phyloP scores from a whole-genome alignment of 2,797 vertebrate genomes.

The Lophius americanus region DNA sequence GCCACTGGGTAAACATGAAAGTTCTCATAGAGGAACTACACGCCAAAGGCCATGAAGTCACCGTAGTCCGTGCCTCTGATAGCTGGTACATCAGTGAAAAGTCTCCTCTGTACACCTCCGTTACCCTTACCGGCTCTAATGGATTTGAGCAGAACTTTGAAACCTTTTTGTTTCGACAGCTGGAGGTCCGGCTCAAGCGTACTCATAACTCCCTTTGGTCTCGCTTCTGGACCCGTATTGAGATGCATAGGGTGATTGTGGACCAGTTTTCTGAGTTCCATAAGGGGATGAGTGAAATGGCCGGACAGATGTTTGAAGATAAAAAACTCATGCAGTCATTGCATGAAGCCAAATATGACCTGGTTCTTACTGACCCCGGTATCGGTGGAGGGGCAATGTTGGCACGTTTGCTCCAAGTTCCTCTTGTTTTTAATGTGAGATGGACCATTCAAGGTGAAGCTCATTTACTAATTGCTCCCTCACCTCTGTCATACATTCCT shows the following conservation, averaged over 20 bases:
- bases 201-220: conserved; percentile 35
- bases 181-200: conserved; percentile 41
- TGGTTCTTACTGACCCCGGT: conserved; percentile 73
- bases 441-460: conserved; percentile 71
- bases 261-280: conserved; percentile 48
- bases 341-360: conserved; percentile 59
- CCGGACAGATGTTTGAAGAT: conserved; percentile 63
- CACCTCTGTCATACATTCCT: conserved; percentile 69
- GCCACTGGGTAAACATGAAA: conserved; percentile 80
- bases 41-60: conserved; percentile 61
- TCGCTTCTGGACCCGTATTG: conserved; percentile 37
- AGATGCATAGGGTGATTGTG: conserved; percentile 6
- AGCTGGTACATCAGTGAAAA: conserved; percentile 75
- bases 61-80: conserved; percentile 58
- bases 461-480: conserved; percentile 68
- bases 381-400: conserved; percentile 64
- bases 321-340: conserved; percentile 59
- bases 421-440: conserved; percentile 69
- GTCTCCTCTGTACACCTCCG: conserved; percentile 61
- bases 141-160: conserved; percentile 62
- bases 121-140: conserved; percentile 45
- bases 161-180: conserved; percentile 25
- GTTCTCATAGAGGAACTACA: conserved; percentile 69
- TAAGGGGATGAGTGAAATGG: conserved; percentile 40
- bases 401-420: conserved; percentile 67